Percentiles rank a stretch among this genome's conserved stretches.
Conservation (phyloP, 2,113 vertebrate species). For the Trogon melanurus region DNA sequence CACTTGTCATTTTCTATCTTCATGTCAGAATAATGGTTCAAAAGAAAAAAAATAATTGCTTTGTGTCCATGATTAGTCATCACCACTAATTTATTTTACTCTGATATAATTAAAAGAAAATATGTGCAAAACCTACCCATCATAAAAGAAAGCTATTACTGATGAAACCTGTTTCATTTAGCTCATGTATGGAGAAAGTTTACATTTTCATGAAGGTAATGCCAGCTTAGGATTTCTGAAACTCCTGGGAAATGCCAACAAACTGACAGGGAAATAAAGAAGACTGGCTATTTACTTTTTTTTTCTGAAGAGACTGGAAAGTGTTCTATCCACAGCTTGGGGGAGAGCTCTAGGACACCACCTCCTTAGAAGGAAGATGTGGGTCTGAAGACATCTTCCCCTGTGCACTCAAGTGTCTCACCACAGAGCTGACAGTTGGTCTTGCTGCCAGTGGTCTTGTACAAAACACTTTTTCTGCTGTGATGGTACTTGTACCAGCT, state of each 20-base stretch:
- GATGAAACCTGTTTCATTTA: not conserved
- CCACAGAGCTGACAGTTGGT: not conserved
- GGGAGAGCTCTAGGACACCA: not conserved
- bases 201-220: not conserved
- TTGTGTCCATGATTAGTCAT: constrained; percentile 24
- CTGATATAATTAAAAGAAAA: constrained; percentile 35
- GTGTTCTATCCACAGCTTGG: not conserved
- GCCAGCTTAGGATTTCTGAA: not conserved
- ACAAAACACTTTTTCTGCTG: not conserved
- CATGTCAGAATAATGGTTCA: not conserved
- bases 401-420: not conserved
- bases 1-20: not conserved
- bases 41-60: not conserved
- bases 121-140: constrained; percentile 13
- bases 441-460: not conserved
- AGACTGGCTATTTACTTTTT: not conserved
- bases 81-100: constrained; percentile 27
- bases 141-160: not conserved
- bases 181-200: not conserved
- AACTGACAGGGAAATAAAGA: not conserved
- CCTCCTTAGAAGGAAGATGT: not conserved
- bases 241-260: not conserved
- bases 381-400: not conserved
- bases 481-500: not conserved
- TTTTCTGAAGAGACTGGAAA: not conserved